Conservation (phyloP, 1,140 invertebrate genomes). For the Calycopis cecrops region DNA sequence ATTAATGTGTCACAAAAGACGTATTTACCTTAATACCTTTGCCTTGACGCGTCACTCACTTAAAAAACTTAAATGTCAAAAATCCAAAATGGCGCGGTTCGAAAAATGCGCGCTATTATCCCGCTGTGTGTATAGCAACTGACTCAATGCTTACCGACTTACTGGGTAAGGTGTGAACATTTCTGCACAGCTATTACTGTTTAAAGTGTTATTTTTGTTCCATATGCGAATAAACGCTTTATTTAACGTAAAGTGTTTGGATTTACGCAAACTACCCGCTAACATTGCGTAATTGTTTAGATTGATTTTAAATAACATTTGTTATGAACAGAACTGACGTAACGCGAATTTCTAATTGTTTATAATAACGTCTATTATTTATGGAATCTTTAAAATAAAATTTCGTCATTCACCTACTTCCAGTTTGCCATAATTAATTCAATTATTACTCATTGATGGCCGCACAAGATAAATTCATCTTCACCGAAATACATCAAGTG, state of each 20-base stretch:
- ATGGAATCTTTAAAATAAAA: not conserved
- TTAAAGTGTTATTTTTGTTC: constrained; percentile 62
- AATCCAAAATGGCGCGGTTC: constrained; percentile 24
- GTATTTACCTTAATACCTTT: constrained; percentile 5
- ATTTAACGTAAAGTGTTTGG: not conserved
- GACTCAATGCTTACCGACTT: constrained; percentile 31
- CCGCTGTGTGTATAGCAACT: constrained; percentile 41
- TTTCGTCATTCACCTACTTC: not conserved
- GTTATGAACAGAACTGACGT: too few species aligned
- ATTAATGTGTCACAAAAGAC: not conserved
- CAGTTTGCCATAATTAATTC: too few species aligned
- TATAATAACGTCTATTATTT: not conserved
- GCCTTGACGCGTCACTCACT: constrained; percentile 12
- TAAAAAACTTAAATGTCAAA: constrained; percentile 24
- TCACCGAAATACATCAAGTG: too few species aligned
- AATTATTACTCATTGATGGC: too few species aligned
- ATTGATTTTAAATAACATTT: not conserved
- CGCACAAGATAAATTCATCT: too few species aligned
- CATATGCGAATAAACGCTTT: constrained; percentile 23
- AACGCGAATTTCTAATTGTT: too few species aligned
- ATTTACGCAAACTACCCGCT: not conserved
- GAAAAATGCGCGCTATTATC: constrained; percentile 44
- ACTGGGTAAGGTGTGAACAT: constrained; percentile 54
- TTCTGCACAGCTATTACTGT: constrained; percentile 43
- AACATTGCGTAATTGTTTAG: constrained; percentile 7